Base-by-base conservation (phyloP, 1,140 invertebrate genomes). In the Drosophila lacteicornis region DNA sequence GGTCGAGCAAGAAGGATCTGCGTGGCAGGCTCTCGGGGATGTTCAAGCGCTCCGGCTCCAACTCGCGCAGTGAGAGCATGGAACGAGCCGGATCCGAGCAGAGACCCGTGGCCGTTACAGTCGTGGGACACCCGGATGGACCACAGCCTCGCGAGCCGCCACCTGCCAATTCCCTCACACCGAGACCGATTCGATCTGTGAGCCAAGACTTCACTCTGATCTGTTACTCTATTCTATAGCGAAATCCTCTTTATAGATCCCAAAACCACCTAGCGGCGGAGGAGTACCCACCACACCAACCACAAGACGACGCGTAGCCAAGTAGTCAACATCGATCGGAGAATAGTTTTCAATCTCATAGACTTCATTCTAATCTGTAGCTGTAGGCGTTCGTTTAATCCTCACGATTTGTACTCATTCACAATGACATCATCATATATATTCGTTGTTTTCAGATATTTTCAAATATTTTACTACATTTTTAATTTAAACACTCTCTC, bases 1-100 rank as follows among this genome's bases (percentile, higher is more conserved):
- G 94, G 86, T 93, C 93, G 27, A 96, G 96, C 88, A 96, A 96
- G 93, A 95, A 95, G 90, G 95, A 97, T 93, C 93, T 97, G 53
- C 96, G 96, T 86, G 96, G 96, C 53, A 95, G 96, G 79, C 93
- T 98, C 19, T 96, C 96, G 2, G 96, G 95, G 57, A 97, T 98
- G 93, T 98, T 98, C 81, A 96, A 95, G 92, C 95, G 96, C 76
- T 80, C 92, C 9, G 91, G 91, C 15, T 93, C 92, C n/a, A 80
- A 83, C 15, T 91, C 91, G 8, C 88, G 92, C 11, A 87, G 87
- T 50, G 84, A 86, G 36, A 93, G 92, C 57, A 84, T 66, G 36
- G 92, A 93, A 55, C 80, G 91, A 11, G 68, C 79, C 19, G 75
- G 82, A 15, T 63, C 78, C 19, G 81, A 91, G 42, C 85, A 87